A percentile compares a stretch with the other conserved stretches of the same genome.
phyloP scores from a whole-genome alignment of 2,888 invertebrate genomes.

The Neoscelio sp. region DNA sequence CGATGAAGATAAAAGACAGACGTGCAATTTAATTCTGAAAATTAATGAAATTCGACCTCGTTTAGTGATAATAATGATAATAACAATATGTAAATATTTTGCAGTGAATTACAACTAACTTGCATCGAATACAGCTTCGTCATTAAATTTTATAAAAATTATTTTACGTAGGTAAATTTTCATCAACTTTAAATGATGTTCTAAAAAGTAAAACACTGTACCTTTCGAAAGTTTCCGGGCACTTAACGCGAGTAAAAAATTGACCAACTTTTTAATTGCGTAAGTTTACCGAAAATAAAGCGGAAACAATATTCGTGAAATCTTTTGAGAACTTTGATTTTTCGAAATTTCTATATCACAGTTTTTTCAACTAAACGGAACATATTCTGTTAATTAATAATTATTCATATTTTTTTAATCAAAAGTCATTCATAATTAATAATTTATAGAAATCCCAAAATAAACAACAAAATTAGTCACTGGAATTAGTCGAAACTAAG shows the following conservation, averaged over 20 bases:
- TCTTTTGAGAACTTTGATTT: too few relatives aligned
- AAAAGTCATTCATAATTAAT: too few relatives aligned
- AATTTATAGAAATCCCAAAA: too few relatives aligned
- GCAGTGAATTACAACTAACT: slow-evolving; percentile 3
- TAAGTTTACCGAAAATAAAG: slow-evolving; percentile 33
- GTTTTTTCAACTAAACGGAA: too few relatives aligned
- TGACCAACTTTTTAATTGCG: slow-evolving; percentile 41
- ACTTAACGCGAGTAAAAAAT: slow-evolving; percentile 13
- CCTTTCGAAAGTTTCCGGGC: slow-evolving; percentile 14
- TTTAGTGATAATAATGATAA: slow-evolving; percentile 7
- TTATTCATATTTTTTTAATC: too few relatives aligned
- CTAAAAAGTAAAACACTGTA: slow-evolving; percentile 25
- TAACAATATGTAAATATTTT: background rate
- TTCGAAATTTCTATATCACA: too few relatives aligned
- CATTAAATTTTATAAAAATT: slow-evolving; percentile 14
- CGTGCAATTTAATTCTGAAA: slow-evolving; percentile 9
- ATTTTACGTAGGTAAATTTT: slow-evolving; percentile 11
- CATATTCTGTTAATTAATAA: too few relatives aligned
- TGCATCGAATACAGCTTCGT: slow-evolving; percentile 11
- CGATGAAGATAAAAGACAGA: slow-evolving; percentile 24
- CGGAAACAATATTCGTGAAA: slow-evolving; percentile 10
- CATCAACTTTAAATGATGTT: slow-evolving; percentile 27
- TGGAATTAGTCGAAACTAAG: background rate
- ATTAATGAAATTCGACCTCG: slow-evolving; percentile 26
- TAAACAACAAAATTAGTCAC: too few relatives aligned